Percentiles rank a stretch among this genome's conserved stretches.
phyloP scores from a whole-genome alignment of 2,888 invertebrate genomes.

The Tenthredo amoena region DNA sequence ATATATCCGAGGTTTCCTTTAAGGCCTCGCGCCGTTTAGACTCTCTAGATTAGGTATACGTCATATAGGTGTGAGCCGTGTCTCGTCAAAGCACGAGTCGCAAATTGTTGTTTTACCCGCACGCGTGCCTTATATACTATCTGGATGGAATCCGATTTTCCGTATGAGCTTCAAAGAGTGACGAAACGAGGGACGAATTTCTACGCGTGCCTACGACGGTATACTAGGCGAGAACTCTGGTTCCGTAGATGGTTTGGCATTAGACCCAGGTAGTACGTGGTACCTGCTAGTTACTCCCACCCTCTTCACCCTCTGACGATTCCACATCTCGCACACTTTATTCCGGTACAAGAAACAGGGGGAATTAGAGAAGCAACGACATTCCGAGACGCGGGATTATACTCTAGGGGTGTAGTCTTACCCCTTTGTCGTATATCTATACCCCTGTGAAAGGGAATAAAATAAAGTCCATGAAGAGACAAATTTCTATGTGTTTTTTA shows the following conservation, averaged over 20 bases:
- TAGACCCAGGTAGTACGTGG: neutral
- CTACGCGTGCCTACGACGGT: neutral
- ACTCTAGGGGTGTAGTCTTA: neutral
- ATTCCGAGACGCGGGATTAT: neutral
- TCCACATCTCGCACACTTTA: neutral
- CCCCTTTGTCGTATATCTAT: neutral
- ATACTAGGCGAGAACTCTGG: neutral
- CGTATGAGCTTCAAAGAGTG: neutral
- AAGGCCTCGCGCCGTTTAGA: neutral
- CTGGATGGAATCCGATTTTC: constrained; percentile 28
- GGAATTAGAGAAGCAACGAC: constrained; percentile 10
- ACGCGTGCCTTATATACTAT: neutral
- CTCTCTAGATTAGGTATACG: too few relatives aligned
- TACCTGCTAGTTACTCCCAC: neutral
- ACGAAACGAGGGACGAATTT: constrained; percentile 29
- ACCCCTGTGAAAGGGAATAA: neutral
- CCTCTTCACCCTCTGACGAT: neutral
- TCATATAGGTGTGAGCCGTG: neutral
- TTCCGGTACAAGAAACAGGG: constrained; percentile 24
- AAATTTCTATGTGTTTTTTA: neutral
- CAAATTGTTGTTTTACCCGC: neutral
- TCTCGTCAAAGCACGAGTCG: neutral
- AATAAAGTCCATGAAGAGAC: neutral
- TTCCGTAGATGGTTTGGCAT: neutral
- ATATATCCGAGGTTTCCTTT: neutral